Evolutionary conservation across 2,888 invertebrate species (phyloP), one percentile per base, ranked within the genome.

Genomic region (Scaptodrosophila latifasciaeformis): DNA sequence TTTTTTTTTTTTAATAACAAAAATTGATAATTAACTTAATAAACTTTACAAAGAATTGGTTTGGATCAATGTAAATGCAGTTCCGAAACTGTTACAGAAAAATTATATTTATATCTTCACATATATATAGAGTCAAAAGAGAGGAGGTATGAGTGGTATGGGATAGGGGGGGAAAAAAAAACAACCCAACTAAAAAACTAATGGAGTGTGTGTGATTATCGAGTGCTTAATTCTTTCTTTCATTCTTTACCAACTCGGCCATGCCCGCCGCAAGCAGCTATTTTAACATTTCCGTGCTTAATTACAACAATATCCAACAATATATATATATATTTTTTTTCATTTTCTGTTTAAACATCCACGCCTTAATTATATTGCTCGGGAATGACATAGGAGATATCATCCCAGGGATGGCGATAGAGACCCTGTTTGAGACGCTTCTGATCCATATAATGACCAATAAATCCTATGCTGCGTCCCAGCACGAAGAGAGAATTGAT

Each of bases 381-480:
- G 44, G 87, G 87, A 66, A 87, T 82, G 49, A 87, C 87, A 58
- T 87, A 87, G 12, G 87, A 87, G 88, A 99, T 99, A 86, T 99
- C 99, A 85, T 99, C 99, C 99, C 99, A 99, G 0, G 99, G 99
- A 88, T 99, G 99, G 74, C 99, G 93, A 88, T 99, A 99, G 2
- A 99, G 90, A 5, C 99, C 99, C 88, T 99, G 99, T 85, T 99
- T 99, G 88, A 99, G 90, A 66, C 99, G 90, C 88, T 96, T 97
- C 89, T 99, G 99, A 88, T 99, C 99, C 89, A 99, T 92, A 86
- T 93, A 99, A 85, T 99, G 99, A 12, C 98, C 99, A 72, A 99
- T 97, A 81, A 99, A 97, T 35, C 99, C 99, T 88, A 99, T 96
- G 82, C 97, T 97, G 65, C 99, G 92, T 6, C 99, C 99, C 24